Evolutionary conservation across 2,888 invertebrate species (phyloP), one percentile per base, ranked within the genome.

Genomic region (Lomographa bimaculata): DNA sequence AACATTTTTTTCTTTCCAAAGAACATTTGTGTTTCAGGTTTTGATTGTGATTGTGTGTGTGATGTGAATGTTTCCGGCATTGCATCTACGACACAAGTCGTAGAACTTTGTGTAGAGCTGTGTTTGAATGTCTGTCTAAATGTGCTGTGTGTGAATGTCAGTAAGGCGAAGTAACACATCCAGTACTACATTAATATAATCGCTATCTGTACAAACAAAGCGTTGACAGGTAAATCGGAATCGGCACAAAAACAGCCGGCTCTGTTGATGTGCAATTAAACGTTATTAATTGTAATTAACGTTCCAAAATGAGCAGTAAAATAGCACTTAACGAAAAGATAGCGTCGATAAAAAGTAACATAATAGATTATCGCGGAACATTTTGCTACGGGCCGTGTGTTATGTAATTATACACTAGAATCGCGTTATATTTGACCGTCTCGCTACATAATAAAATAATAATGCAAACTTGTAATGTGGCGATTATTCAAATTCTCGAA

Each of bases 401-500:
- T 64, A 63, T 44, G 62, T 72, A 71, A 70, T 71, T 68, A 69
- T 60, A 70, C 50, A 62, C 67, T 63, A 57, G 64, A 68, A 64
- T 61, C 55, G 44, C 61, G 54, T 64, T 67, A 70, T 64, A 65
- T 78, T 73, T 70, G 64, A 64, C 64, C 60, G 64, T 59, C 65
- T 46, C 24, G 34, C 25, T 35, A 29, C 58, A 61, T 65, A 72
- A 73, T 75, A 72, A 41, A 60, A 63, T 65, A 72, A 71, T 76
- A 72, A 74, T 73, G 65, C 64, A 63, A 70, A 70, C 64, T 70
- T 71, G 72, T 82, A 81, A 79, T 77, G 64, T 60, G 64, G 45
- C 69, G 74, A 86, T 85, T 84, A 86, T 80, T 86, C 82, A 87
- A 85, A 86, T 82, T 77, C 75, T 62, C 65, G 57, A 71, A 76